phyloP scores from a whole-genome alignment of 2,888 invertebrate species.

The Cosmia trapezina region DNA sequence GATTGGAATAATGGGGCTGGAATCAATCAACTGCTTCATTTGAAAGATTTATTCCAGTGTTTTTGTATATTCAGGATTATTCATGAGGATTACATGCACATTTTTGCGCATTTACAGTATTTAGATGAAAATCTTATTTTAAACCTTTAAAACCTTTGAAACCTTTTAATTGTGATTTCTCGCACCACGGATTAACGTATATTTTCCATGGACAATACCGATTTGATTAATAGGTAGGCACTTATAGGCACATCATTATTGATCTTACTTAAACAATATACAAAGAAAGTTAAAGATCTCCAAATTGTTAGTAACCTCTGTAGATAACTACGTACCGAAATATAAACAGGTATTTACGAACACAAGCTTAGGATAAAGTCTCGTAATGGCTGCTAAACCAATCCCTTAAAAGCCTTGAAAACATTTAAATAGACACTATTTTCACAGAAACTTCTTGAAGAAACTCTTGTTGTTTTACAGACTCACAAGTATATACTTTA shows the following conservation, averaged over 20 bases:
- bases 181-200: not conserved
- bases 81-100: not conserved
- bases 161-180: not conserved
- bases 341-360: not conserved
- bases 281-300: not conserved
- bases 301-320: not conserved
- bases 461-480: not conserved
- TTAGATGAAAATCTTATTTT: not conserved
- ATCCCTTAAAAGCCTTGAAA: constrained; percentile 2
- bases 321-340: not conserved
- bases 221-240: too few relatives aligned
- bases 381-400: constrained; percentile 7
- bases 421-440: constrained; percentile 12
- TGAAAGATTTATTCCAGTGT: constrained; percentile 7
- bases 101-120: not conserved
- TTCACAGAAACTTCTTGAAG: constrained; percentile 5
- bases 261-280: not conserved
- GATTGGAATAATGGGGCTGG: constrained; percentile 1
- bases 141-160: too few relatives aligned
- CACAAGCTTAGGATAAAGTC: not conserved
- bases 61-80: not conserved
- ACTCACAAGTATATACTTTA: not conserved
- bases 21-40: constrained; percentile 24
- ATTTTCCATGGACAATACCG: not conserved
- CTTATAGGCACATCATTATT: not conserved